These are phyloP conservation scores for Ectropis crepuscularia DNA, from an alignment of 2,888 invertebrate species.

Conservation along the genomic window DNA sequence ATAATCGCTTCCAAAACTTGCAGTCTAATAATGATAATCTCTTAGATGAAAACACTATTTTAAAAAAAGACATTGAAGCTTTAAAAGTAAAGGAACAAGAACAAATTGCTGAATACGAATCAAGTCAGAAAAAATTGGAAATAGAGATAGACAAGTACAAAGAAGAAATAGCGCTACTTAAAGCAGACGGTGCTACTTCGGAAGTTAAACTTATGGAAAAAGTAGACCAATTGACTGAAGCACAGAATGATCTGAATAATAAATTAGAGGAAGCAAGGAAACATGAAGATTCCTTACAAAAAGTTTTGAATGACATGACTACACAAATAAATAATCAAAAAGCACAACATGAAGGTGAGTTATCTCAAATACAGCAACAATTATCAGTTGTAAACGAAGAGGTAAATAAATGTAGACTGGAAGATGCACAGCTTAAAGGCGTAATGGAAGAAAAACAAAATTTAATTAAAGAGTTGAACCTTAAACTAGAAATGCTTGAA, in stretches of 20 bases:
- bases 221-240: constrained; percentile 77
- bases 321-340: constrained; percentile 75
- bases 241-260: constrained; percentile 78
- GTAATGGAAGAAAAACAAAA: constrained; percentile 71
- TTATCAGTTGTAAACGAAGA: constrained; percentile 59
- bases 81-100: constrained; percentile 72
- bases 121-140: constrained; percentile 70
- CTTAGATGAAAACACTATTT: constrained; percentile 72
- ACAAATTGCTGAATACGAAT: constrained; percentile 65
- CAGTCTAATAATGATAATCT: constrained; percentile 69
- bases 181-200: constrained; percentile 74
- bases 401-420: constrained; percentile 59
- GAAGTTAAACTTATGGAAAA: constrained; percentile 79
- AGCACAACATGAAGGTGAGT: constrained; percentile 69
- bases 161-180: constrained; percentile 72
- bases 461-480: constrained; percentile 67
- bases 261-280: constrained; percentile 78
- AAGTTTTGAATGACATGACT: constrained; percentile 73
- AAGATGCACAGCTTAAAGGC: constrained; percentile 59
- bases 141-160: constrained; percentile 77
- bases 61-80: constrained; percentile 73
- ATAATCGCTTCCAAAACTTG: constrained; percentile 60
- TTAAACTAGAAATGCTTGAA: constrained; percentile 76
- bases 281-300: constrained; percentile 79
- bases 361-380: constrained; percentile 64